phyloP scores from a whole-genome alignment of 2,888 invertebrate species.

The Cephus nigrinus region DNA sequence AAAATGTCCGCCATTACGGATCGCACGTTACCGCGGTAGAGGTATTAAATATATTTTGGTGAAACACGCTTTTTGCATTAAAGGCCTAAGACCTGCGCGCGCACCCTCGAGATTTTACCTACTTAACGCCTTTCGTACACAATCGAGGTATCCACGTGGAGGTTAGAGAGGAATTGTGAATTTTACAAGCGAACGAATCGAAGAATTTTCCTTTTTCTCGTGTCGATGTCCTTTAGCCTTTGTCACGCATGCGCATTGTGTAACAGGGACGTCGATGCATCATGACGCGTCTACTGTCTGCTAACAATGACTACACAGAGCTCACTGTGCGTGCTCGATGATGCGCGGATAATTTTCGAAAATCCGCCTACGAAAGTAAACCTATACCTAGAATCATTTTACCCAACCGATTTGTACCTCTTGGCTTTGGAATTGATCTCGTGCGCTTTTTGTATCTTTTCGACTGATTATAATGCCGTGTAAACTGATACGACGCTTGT shows the following conservation, averaged over 20 bases:
- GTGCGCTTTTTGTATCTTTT: background rate
- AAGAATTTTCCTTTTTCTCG: background rate
- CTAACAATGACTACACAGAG: constrained; percentile 11
- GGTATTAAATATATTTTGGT: background rate
- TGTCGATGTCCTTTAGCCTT: background rate
- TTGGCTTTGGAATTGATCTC: background rate
- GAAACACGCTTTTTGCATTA: background rate
- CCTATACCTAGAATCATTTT: background rate
- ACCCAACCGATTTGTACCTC: background rate
- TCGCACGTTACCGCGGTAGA: background rate
- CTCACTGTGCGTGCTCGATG: constrained; percentile 26
- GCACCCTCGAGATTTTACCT: background rate
- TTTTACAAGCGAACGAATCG: background rate
- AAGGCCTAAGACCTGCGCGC: background rate
- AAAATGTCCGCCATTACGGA: constrained; percentile 33
- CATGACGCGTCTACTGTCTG: background rate
- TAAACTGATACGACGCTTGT: background rate
- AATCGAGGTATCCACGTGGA: background rate
- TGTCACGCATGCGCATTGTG: background rate
- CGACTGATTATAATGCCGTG: background rate
- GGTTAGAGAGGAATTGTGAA: background rate
- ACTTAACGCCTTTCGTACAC: background rate
- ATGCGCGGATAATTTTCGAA: constrained; percentile 33
- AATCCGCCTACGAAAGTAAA: constrained; percentile 27
- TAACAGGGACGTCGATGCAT: constrained; percentile 8